Conservation (phyloP, 2,113 vertebrate species). For the Regulus satrapa region DNA sequence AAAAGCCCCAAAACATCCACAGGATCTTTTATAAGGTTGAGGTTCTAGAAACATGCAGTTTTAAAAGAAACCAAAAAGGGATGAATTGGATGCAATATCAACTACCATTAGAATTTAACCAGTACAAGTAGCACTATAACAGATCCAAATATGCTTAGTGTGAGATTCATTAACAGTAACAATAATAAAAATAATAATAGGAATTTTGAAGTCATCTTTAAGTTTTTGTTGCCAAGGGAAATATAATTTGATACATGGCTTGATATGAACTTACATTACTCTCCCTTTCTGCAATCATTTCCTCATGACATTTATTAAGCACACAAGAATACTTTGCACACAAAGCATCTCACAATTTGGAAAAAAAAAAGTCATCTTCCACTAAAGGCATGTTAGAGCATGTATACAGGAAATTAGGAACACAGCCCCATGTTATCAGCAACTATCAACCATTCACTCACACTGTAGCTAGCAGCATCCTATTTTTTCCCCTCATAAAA, state of each 20-base stretch:
- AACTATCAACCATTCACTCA: background rate
- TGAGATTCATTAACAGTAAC: background rate
- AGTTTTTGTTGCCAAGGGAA: background rate
- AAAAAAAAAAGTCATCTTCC: background rate
- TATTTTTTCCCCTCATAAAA: background rate
- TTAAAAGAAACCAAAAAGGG: background rate
- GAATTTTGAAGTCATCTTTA: background rate
- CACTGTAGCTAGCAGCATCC: background rate
- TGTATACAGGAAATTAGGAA: background rate
- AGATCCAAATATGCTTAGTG: background rate
- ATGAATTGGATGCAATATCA: background rate
- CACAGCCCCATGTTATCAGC: background rate
- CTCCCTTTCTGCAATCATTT: background rate
- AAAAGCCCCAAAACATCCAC: rapidly evolving
- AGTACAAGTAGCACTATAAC: background rate
- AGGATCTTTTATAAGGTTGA: background rate
- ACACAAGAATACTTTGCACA: background rate
- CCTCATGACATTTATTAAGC: background rate
- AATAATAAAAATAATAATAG: background rate
- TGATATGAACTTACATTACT: background rate
- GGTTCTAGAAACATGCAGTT: background rate
- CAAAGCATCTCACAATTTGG: background rate
- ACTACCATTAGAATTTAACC: background rate
- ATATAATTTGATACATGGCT: background rate
- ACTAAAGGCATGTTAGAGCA: background rate